Evolutionary conservation across 1,140 invertebrate genomes (phyloP).

Genomic region (Aethina tumida): DNA sequence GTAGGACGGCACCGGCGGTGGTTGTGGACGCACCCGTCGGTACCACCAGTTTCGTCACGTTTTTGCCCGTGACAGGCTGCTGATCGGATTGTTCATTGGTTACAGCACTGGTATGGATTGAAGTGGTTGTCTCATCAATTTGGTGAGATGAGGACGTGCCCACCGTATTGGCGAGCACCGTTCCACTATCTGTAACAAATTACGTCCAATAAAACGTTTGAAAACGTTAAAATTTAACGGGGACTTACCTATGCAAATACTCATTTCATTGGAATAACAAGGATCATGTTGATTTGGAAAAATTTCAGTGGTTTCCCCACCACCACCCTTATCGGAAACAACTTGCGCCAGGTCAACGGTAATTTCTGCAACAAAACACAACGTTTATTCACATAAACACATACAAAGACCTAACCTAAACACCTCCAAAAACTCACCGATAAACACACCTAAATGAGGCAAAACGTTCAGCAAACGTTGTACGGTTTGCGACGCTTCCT

Average conservation of each 20-base stretch:
- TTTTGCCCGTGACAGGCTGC: conserved; percentile 14
- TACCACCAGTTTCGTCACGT: conserved; percentile 26
- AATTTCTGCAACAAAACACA: conserved; percentile 4
- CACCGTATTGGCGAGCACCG: conserved; percentile 22
- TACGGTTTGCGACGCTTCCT: too few species aligned
- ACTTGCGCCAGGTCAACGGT: conserved; percentile 27
- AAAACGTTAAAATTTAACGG: conserved; percentile 1
- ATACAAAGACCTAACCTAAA: too few species aligned
- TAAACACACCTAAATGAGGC: too few species aligned
- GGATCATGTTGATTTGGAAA: conserved; percentile 4
- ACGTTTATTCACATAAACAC: too few species aligned
- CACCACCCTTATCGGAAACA: conserved; percentile 21
- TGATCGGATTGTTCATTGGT: conserved; percentile 10
- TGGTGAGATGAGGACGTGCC: conserved; percentile 13
- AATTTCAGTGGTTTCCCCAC: conserved; percentile 19
- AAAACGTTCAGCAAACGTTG: too few species aligned
- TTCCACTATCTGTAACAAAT: conserved; percentile 18
- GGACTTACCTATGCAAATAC: conserved; percentile 28
- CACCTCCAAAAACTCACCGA: too few species aligned
- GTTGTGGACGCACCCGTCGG: conserved; percentile 12
- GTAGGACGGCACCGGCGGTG: conserved; percentile 17
- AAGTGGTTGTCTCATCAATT: neutral
- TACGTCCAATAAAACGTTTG: conserved; percentile 3
- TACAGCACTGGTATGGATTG: neutral
- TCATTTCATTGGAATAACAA: conserved; percentile 24